Conservation (phyloP, 2,888 invertebrate genomes). For the Protophormia terraenovae region DNA sequence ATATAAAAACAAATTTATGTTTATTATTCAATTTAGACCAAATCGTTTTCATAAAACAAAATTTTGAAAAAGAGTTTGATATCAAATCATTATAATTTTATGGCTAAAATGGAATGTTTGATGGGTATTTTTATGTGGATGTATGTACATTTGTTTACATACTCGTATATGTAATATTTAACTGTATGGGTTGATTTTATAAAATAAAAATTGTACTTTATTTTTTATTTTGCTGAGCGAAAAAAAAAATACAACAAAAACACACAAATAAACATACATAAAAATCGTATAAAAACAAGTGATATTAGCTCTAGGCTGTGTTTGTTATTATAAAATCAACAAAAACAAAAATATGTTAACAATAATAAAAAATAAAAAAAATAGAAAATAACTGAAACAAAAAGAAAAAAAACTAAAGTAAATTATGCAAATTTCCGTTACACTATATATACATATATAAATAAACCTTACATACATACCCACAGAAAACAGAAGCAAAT, state of each 20-base stretch:
- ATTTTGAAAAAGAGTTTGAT: too few relatives aligned
- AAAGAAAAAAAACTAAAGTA: constrained; percentile 12
- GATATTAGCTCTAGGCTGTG: constrained; percentile 48
- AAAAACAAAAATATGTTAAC: constrained; percentile 41
- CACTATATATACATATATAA: background rate
- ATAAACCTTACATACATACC: background rate
- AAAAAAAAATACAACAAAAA: background rate
- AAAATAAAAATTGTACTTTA: background rate
- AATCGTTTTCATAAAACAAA: too few relatives aligned
- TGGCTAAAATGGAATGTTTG: too few relatives aligned
- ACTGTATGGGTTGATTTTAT: background rate
- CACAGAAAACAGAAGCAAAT: background rate
- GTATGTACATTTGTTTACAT: background rate
- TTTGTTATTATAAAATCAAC: constrained; percentile 34
- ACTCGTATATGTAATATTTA: background rate
- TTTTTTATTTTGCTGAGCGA: too few relatives aligned
- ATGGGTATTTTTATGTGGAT: background rate
- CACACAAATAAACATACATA: background rate
- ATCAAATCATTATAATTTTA: too few relatives aligned
- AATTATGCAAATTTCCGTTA: constrained; percentile 59
- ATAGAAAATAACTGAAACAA: too few relatives aligned
- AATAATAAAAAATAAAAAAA: constrained; percentile 17
- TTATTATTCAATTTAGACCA: too few relatives aligned
- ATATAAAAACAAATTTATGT: too few relatives aligned
- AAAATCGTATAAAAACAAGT: constrained; percentile 23